phyloP scores from a whole-genome alignment of 2,888 invertebrate species.

The Athalia rosae region DNA sequence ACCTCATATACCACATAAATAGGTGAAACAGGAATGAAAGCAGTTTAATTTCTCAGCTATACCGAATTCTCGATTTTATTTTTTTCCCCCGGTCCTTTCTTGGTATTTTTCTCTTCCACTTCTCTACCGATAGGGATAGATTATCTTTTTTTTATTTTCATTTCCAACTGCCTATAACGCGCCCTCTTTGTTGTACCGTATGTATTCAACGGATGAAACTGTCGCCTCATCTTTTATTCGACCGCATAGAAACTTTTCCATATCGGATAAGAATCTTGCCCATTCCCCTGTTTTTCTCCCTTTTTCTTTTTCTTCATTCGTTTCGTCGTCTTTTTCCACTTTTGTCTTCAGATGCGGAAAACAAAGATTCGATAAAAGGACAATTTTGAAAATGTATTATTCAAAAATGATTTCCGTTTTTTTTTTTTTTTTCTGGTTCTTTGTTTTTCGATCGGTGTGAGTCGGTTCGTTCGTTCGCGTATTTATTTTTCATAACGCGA shows the following conservation, averaged over 20 bases:
- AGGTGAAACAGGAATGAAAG: slow-evolving; percentile 11
- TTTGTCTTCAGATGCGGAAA: background rate
- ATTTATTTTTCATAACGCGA: no score
- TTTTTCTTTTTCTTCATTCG: background rate
- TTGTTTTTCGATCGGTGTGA: no score
- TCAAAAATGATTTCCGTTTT: no score
- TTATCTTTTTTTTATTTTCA: no score
- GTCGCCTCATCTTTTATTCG: slow-evolving; percentile 37
- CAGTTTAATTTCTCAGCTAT: slow-evolving; percentile 11
- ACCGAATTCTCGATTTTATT: background rate
- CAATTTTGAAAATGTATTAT: no score
- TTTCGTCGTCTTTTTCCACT: background rate
- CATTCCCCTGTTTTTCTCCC: background rate
- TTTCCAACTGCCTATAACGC: no score
- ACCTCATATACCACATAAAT: background rate
- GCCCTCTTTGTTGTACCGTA: background rate
- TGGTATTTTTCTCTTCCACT: background rate
- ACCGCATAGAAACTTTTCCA: background rate
- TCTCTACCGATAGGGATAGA: no score
- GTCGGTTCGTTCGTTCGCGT: no score
- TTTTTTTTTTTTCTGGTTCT: no score
- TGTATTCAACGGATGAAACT: background rate
- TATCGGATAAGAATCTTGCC: background rate
- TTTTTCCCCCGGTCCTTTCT: background rate
- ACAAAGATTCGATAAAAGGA: no score